Conservation (phyloP, 2,797 vertebrate genomes). For the Pelobates cultripes region DNA sequence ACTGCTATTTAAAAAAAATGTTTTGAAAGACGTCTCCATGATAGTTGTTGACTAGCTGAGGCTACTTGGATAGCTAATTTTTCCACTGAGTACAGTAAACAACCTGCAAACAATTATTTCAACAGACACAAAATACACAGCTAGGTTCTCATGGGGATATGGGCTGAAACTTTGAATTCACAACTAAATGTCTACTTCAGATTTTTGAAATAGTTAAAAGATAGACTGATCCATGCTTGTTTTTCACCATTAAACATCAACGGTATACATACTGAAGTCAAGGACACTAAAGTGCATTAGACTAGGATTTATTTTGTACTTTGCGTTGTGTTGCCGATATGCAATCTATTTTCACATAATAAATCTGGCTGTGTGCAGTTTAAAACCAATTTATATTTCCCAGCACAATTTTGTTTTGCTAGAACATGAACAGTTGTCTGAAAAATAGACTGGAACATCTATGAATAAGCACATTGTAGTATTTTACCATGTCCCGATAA, state of each 20-base stretch:
- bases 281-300: neutral
- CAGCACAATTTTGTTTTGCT: neutral
- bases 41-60: too few relatives aligned
- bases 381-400: neutral
- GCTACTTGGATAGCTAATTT: too few relatives aligned
- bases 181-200: neutral
- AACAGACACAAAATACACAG: neutral
- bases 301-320: neutral
- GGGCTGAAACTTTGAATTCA: too few relatives aligned
- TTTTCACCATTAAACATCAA: neutral
- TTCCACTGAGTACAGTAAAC: too few relatives aligned
- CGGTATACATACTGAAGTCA: neutral
- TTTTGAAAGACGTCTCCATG: too few relatives aligned
- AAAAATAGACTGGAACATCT: neutral
- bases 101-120: too few relatives aligned
- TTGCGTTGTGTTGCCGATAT: neutral
- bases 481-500: neutral
- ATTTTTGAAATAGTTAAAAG: neutral
- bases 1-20: too few relatives aligned
- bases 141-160: too few relatives aligned
- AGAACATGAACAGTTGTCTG: neutral
- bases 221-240: neutral
- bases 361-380: neutral
- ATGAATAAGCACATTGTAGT: neutral
- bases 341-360: neutral